These are phyloP conservation scores for Anser cygnoides DNA, from an alignment of 2,113 vertebrate species.

Conservation along the genomic window DNA sequence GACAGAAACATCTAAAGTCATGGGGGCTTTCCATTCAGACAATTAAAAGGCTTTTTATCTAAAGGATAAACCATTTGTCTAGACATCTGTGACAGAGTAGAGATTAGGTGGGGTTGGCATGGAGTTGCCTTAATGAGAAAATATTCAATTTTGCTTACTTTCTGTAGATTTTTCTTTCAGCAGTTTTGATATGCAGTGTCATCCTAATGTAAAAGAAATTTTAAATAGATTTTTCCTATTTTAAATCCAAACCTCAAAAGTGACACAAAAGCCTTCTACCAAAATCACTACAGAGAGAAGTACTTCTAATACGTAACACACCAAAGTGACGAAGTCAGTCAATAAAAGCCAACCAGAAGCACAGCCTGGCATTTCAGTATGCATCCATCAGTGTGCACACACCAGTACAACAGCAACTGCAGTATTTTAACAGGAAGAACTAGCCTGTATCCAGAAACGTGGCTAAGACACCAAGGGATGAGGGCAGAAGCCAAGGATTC, in stretches of 20 bases:
- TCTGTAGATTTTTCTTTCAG: neutral
- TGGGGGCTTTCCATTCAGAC: neutral
- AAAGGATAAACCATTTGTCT: neutral
- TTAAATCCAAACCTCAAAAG: neutral
- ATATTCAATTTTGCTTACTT: neutral
- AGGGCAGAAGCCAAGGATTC: conserved; percentile 10
- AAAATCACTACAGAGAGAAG: neutral
- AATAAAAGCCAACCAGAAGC: conserved; percentile 17
- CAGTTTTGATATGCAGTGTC: neutral
- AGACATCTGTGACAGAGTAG: neutral
- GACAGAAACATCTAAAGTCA: neutral
- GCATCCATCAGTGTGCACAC: neutral
- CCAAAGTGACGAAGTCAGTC: neutral
- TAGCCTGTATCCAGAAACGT: conserved; percentile 19
- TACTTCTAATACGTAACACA: neutral
- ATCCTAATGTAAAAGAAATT: neutral
- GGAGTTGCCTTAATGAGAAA: neutral
- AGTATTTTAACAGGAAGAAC: neutral
- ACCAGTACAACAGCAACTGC: conserved; percentile 25
- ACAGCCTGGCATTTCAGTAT: conserved; percentile 15
- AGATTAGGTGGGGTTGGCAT: neutral
- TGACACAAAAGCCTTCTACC: neutral
- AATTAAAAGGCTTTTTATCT: neutral
- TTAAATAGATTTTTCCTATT: neutral
- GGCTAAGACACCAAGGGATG: neutral